Evolutionary conservation across 1,140 invertebrate genomes (phyloP).

Genomic region (Drosophila mojavensis): DNA sequence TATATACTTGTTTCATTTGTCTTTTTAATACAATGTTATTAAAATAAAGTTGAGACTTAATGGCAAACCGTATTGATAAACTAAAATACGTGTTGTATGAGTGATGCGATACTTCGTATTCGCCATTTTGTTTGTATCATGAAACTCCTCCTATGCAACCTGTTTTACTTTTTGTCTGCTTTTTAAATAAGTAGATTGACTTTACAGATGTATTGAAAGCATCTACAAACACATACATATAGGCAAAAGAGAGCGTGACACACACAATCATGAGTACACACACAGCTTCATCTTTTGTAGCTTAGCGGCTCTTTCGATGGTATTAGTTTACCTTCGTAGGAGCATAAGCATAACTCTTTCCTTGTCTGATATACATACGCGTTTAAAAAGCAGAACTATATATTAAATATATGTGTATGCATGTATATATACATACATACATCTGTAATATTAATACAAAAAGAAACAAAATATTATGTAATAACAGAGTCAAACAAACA

Average conservation of each 20-base stretch:
- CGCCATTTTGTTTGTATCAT: constrained; percentile 31
- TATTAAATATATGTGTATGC: no score
- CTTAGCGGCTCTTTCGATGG: background rate
- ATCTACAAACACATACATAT: constrained; percentile 3
- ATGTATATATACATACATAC: no score
- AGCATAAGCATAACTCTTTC: no score
- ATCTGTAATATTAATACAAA: no score
- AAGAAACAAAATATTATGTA: no score
- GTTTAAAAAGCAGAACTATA: no score
- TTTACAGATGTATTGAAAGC: constrained; percentile 7
- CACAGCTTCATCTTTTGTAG: background rate
- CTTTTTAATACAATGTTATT: no score
- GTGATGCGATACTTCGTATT: background rate
- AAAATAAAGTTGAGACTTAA: no score
- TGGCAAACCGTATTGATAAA: background rate
- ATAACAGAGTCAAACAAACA: no score
- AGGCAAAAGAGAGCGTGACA: constrained; percentile 1
- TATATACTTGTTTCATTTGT: no score
- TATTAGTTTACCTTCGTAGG: background rate
- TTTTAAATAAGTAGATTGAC: constrained; percentile 23
- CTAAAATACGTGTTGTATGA: background rate
- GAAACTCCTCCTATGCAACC: constrained; percentile 43
- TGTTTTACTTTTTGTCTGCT: constrained; percentile 20
- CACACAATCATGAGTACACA: background rate
- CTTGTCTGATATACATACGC: background rate